Evolutionary conservation across 92 coral and sea anemone genomes (phyloP).

Genomic region (Scolanthus callimorphus): DNA sequence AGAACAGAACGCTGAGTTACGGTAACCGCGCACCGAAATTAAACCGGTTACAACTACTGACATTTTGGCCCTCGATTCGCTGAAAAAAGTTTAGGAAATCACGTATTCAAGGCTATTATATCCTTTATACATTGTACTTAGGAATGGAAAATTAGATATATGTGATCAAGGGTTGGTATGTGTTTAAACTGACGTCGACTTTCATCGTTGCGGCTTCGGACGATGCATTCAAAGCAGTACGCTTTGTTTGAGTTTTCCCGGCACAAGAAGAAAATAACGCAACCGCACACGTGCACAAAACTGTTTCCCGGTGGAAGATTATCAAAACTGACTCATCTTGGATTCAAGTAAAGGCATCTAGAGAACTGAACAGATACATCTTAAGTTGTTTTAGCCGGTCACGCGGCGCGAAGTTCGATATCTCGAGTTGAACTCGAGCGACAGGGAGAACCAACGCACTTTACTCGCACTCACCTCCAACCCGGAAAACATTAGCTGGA

Average conservation of each 20-base stretch:
- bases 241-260: conserved; percentile 72
- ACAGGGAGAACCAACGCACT: conserved; percentile 39
- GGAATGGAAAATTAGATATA: no score
- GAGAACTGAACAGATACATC: background rate
- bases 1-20: conserved; percentile 2
- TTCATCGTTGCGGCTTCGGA: conserved; percentile 51
- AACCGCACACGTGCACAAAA: conserved; percentile 69
- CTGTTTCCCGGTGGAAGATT: conserved; percentile 18
- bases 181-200: background rate
- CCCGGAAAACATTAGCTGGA: conserved; percentile 98
- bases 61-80: background rate
- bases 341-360: conserved; percentile 4
- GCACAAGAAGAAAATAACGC: conserved; percentile 78
- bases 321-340: conserved; percentile 1
- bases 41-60: background rate
- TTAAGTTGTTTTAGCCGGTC: conserved; percentile 5
- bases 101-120: no score
- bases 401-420: conserved; percentile 58
- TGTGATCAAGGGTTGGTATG: no score
- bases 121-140: no score
- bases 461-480: conserved; percentile 89
- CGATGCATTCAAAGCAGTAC: conserved; percentile 69
- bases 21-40: conserved; percentile 5
- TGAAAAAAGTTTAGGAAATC: no score
- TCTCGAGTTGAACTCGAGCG: conserved; percentile 35